Base-by-base conservation (phyloP, 1,140 invertebrate species). In the Tetramorium parvispinum region DNA sequence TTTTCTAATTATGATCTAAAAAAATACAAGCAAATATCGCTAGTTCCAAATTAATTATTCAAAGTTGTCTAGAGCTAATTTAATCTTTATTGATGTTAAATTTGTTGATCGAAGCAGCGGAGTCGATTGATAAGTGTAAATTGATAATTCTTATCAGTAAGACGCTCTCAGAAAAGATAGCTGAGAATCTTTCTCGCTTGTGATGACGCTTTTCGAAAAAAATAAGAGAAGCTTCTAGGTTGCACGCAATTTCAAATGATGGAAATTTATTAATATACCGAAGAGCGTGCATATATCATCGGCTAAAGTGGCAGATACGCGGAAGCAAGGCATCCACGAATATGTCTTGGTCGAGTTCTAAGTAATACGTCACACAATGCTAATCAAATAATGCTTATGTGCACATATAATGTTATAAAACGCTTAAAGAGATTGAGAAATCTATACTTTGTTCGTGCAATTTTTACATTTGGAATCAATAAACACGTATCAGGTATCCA, bases 101-200 rank as follows among this genome's bases (percentile, higher is more conserved):
- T 18, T 57, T 82, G 79, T 73, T 57, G 66, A 46, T 57, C 65
- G 40, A 82, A 78, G 43, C 27, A 2, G 27, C 43, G 11, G 7
- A 68, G 61, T 57, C 40, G 51, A 82, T 82, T 82, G 79, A 73
- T 73, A 82, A 82, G 51, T 55, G 11, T 16, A 55, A 73, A 73
- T 7, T 57, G 79, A 82, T 73, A 71, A 82, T 71, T 71, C 37
- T 82, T 82, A 82, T 82, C 79, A 82, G 66, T 27, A 21, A 66
- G 27, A 37, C 10, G 27, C 16, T 21, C 21, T 76, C 73, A 7
- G 24, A 63, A 27, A 55, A 57, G 78, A 82, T 71, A 70, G 21
- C 51, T 73, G 40, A 57, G 40, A 18, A 70, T 37, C n/a, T 53
- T 37, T 53, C 46, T 70, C 21, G 37, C 10, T 43, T 71, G 3